phyloP scores from a whole-genome alignment of 2,797 vertebrate genomes.

The Chromis chromis region DNA sequence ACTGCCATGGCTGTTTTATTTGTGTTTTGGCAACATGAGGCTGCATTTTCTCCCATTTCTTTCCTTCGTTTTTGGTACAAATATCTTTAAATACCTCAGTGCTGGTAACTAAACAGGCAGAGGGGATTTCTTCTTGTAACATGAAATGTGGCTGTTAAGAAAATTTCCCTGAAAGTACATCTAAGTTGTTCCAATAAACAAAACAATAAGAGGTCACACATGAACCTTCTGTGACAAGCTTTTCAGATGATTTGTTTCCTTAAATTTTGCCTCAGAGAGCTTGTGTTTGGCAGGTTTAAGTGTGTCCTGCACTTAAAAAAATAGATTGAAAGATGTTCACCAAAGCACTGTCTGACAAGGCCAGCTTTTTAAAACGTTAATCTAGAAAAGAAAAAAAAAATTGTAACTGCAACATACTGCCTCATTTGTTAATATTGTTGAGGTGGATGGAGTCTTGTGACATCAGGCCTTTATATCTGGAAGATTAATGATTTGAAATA shows the following conservation, averaged over 20 bases:
- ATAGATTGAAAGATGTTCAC: neutral
- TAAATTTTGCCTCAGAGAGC: neutral
- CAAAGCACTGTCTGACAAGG: neutral
- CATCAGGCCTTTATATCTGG: neutral
- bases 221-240: neutral
- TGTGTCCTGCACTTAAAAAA: neutral
- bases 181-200: neutral
- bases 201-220: neutral
- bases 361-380: neutral
- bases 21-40: conserved; percentile 13
- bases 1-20: neutral
- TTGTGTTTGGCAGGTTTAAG: neutral
- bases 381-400: neutral
- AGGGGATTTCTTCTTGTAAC: neutral
- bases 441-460: neutral
- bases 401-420: neutral
- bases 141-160: neutral
- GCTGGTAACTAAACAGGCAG: neutral
- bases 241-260: neutral
- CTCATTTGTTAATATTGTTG: neutral
- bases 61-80: neutral
- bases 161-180: neutral
- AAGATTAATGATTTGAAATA: neutral
- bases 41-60: neutral
- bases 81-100: neutral